Percentiles rank a stretch among this genome's conserved stretches.
Conservation (phyloP, 2,888 invertebrate genomes). For the Trypoxylon attenuatum region DNA sequence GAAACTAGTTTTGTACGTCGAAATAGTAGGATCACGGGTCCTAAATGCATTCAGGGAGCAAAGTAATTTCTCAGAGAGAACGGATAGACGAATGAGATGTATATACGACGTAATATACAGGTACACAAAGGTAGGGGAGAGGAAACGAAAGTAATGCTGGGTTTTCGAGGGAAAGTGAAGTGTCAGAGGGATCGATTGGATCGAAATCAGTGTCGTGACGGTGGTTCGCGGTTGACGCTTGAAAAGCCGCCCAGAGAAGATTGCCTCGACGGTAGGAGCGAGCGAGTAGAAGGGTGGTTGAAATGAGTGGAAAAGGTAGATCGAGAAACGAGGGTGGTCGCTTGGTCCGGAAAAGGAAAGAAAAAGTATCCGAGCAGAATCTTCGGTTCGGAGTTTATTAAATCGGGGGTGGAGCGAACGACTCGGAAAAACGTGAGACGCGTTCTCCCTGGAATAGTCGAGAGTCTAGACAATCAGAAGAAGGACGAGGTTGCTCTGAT, state of each 20-base stretch:
- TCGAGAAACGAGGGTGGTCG: not conserved
- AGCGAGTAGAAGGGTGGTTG: no score
- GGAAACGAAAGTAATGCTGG: slow-evolving; percentile 11
- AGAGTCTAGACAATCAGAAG: not conserved
- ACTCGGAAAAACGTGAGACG: no score
- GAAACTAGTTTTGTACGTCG: not conserved
- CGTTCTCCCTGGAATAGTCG: no score
- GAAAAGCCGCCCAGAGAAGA: slow-evolving; percentile 20
- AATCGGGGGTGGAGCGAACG: slow-evolving; percentile 13
- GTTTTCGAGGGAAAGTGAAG: slow-evolving; percentile 12
- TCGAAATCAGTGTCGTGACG: slow-evolving; percentile 61
- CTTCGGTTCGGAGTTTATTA: slow-evolving; percentile 28
- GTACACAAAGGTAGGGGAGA: slow-evolving; percentile 17
- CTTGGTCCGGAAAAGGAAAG: not conserved
- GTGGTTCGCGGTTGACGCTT: slow-evolving; percentile 19
- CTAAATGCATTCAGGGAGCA: slow-evolving; percentile 60
- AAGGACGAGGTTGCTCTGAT: not conserved
- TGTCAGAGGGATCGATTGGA: slow-evolving; percentile 62
- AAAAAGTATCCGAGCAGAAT: slow-evolving; percentile 23
- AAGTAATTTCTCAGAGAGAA: slow-evolving; percentile 51
- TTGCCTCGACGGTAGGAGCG: slow-evolving; percentile 7
- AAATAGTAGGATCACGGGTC: slow-evolving; percentile 53
- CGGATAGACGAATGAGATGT: not conserved
- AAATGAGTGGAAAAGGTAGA: not conserved
- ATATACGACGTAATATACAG: slow-evolving; percentile 16